Evolutionary conservation across 2,113 vertebrate genomes (phyloP), one percentile per base, ranked within the genome.

Genomic region (Uria lomvia): DNA sequence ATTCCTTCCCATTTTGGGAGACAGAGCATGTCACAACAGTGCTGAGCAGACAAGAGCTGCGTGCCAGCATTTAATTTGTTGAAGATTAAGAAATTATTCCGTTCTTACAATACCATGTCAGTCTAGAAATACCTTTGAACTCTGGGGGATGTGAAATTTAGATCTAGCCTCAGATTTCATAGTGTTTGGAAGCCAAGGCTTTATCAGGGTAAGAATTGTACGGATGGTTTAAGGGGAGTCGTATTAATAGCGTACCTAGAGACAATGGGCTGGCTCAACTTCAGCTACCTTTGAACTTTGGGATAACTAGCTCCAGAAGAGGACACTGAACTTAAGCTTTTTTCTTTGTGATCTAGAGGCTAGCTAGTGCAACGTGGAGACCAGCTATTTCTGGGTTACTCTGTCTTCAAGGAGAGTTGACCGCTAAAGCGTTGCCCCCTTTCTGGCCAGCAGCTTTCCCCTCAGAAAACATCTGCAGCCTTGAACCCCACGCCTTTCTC

Each of bases 51-150:
- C 94, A 77, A 45, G 89, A 95, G 75, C 79, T 59, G 81, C 93
- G 80, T 96, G 96, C 94, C 95, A 96, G 88, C 78, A 24, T 78
- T 97, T 95, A 95, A 95, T 97, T 96, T 94, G 94, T 86, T 91
- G 92, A 86, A 91, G 79, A 95, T 97, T 89, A 95, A 81, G 76
- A 87, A 95, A 94, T 95, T 60, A 84, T 72, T 92, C 92, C 42
- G 9, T 92, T 94, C 91, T 86, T 74, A 78, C 80, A 84, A 72
- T 91, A 56, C 36, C 8, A 0, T 82, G 84, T 87, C 91, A 78
- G 84, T 87, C 73, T 78, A 36, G 73, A 79, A 85, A 88, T 85
- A 74, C 70, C 62, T 92, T 81, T 86, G 94, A 94, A 85, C 92
- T 94, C 83, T 17, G 56, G 49, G 65, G 68, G 73, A 84, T 87